Conservation (phyloP, 2,113 vertebrate genomes). For the Channa argus region DNA sequence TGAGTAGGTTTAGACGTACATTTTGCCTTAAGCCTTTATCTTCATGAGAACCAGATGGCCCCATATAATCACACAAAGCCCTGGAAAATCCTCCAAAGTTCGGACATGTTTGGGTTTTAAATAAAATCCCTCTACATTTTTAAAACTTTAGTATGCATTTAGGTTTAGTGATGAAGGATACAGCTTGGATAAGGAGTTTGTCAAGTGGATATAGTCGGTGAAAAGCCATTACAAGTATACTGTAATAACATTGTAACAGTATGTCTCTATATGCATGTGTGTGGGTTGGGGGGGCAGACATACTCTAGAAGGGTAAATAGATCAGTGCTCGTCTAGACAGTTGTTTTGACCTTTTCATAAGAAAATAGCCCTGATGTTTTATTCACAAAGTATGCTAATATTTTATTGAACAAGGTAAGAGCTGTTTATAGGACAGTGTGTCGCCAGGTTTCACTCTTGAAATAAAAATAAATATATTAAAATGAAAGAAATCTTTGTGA, state of each 20-base stretch:
- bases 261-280: too few relatives aligned
- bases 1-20: not conserved
- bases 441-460: conserved; percentile 45
- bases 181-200: not conserved
- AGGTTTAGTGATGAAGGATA: not conserved
- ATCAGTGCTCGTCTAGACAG: conserved; percentile 38
- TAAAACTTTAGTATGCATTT: not conserved
- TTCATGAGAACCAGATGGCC: conserved; percentile 17
- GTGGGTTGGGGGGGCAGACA: not conserved
- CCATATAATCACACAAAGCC: not conserved
- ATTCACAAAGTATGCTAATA: conserved; percentile 53
- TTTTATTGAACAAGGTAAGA: conserved; percentile 44
- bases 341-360: conserved; percentile 66
- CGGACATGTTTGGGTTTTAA: not conserved
- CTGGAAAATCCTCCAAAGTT: not conserved
- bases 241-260: not conserved
- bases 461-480: conserved; percentile 59
- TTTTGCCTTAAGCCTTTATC: not conserved
- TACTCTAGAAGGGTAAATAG: not conserved
- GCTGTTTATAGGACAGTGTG: conserved; percentile 27
- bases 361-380: conserved; percentile 56
- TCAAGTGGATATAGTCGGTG: not conserved
- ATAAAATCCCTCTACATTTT: not conserved
- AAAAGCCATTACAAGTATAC: conserved; percentile 2
- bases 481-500: conserved; percentile 39